Evolutionary conservation across 2,888 invertebrate species (phyloP).

Genomic region (Aphidius colemani): DNA sequence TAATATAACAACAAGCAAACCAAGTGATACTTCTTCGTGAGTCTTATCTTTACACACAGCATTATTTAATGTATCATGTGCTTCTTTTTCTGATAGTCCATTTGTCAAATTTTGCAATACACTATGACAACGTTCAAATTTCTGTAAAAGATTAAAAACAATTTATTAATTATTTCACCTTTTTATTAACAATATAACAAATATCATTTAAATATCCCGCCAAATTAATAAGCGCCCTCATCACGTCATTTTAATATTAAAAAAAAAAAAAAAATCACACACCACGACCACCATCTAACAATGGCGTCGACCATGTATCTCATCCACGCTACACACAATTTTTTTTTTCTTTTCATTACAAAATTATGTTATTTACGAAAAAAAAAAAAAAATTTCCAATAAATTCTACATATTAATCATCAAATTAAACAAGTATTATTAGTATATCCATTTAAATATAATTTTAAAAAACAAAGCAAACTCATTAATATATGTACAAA

Average conservation of each 20-base stretch:
- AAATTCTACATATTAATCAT: too few relatives aligned
- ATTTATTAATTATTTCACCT: background rate
- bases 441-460: too few relatives aligned
- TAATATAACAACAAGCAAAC: slow-evolving; percentile 85
- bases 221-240: too few relatives aligned
- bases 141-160: slow-evolving; percentile 65
- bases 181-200: background rate
- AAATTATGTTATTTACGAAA: background rate
- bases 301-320: too few relatives aligned
- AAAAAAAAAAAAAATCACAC: too few relatives aligned
- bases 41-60: slow-evolving; percentile 85
- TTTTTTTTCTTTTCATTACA: background rate
- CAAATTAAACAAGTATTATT: too few relatives aligned
- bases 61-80: slow-evolving; percentile 88
- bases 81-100: slow-evolving; percentile 90
- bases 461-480: too few relatives aligned
- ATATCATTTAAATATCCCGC: background rate
- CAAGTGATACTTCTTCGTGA: slow-evolving; percentile 92
- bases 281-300: too few relatives aligned
- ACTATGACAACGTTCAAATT: slow-evolving; percentile 84
- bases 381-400: background rate
- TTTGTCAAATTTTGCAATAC: slow-evolving; percentile 77
- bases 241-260: too few relatives aligned
- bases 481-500: background rate
- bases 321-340: background rate